Conservation (phyloP, 2,113 vertebrate species). For the Entomyzon cyanotis region DNA sequence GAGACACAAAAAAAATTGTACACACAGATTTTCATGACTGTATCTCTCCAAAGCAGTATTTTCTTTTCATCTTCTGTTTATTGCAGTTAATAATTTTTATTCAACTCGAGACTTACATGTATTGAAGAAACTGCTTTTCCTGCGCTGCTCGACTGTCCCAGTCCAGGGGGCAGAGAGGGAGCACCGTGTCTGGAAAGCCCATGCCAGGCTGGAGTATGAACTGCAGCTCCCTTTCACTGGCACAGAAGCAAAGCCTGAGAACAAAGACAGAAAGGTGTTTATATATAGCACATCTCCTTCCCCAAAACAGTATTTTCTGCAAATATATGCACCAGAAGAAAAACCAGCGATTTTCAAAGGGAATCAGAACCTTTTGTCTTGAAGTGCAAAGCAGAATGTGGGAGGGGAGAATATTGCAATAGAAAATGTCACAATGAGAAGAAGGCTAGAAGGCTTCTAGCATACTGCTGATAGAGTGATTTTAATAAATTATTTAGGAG, state of each 20-base stretch:
- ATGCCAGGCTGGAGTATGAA: constrained; percentile 16
- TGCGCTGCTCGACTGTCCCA: constrained; percentile 25
- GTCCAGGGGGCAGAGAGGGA: constrained; percentile 18
- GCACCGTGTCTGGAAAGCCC: constrained; percentile 27
- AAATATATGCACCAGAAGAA: accelerated
- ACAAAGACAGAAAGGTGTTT: not conserved
- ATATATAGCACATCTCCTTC: not conserved
- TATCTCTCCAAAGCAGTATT: not conserved
- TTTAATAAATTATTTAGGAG: not conserved
- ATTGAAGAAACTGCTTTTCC: constrained; percentile 72
- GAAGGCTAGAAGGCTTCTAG: not conserved
- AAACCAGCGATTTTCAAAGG: not conserved
- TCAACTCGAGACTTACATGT: constrained; percentile 25
- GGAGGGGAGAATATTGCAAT: accelerated
- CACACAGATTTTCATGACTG: not conserved
- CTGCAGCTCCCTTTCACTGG: not conserved
- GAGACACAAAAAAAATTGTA: not conserved
- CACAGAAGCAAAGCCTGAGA: constrained; percentile 36
- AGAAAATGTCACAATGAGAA: not conserved
- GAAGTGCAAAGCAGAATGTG: not conserved
- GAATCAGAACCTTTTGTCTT: not conserved
- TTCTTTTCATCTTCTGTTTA: not conserved
- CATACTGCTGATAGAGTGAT: not conserved
- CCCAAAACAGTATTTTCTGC: not conserved
- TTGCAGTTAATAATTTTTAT: not conserved